Evolutionary conservation across 2,888 invertebrate genomes (phyloP).

Genomic region (Ditylenchus weischeri): DNA sequence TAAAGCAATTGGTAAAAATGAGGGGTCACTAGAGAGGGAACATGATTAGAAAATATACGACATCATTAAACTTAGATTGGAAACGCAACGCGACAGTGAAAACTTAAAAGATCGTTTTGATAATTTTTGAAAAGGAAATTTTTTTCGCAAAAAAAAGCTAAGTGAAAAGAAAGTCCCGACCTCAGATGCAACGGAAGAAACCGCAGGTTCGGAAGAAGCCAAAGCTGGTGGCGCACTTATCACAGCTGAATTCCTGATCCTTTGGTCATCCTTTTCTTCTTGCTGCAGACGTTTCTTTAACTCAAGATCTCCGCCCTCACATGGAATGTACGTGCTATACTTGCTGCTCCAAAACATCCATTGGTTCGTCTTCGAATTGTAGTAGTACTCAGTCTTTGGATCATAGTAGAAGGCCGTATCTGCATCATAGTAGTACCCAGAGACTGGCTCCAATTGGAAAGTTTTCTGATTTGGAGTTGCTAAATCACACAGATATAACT

Average conservation of each 20-base stretch:
- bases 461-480: slow-evolving; percentile 77
- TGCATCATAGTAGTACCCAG: slow-evolving; percentile 93
- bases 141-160: too few relatives aligned
- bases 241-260: slow-evolving; percentile 15
- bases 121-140: too few relatives aligned
- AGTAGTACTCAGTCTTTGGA: slow-evolving; percentile 79
- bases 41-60: too few relatives aligned
- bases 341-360: slow-evolving; percentile 88
- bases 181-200: background rate
- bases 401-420: slow-evolving; percentile 91
- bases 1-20: too few relatives aligned
- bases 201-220: background rate
- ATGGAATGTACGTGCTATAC: slow-evolving; percentile 49
- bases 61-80: too few relatives aligned
- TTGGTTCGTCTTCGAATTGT: slow-evolving; percentile 79
- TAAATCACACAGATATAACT: slow-evolving; percentile 5
- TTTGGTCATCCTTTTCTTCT: slow-evolving; percentile 21
- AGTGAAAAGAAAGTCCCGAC: background rate
- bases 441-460: slow-evolving; percentile 88
- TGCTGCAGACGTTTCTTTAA: slow-evolving; percentile 29
- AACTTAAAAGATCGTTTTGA: too few relatives aligned
- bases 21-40: too few relatives aligned
- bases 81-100: too few relatives aligned
- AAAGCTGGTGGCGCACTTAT: slow-evolving; percentile 14
- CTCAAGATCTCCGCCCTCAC: slow-evolving; percentile 33